phyloP scores from a whole-genome alignment of 2,888 invertebrate genomes.

The Pseudococcus viburni region DNA sequence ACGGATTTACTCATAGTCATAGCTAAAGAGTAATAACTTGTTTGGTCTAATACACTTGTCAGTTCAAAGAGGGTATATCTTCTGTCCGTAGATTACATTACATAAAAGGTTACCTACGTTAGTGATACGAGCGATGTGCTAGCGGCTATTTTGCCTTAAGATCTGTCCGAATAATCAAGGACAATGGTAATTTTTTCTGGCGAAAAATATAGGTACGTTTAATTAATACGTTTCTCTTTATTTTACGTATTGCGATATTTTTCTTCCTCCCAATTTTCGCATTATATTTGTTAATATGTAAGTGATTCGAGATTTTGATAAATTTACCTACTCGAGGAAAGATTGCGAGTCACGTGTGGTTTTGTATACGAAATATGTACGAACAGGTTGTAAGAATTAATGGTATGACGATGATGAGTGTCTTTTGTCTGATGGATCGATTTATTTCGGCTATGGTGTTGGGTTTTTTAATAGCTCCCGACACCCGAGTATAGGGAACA shows the following conservation, averaged over 20 bases:
- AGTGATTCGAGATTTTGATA: not conserved
- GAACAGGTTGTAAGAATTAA: not conserved
- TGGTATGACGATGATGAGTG: constrained; percentile 7
- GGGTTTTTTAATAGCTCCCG: not conserved
- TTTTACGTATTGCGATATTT: not conserved
- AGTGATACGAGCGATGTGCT: not conserved
- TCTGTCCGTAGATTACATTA: not conserved
- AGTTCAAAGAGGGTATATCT: not conserved
- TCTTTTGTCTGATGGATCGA: not conserved
- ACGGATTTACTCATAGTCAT: not conserved
- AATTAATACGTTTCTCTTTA: not conserved
- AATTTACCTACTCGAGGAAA: not conserved
- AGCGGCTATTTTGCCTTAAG: constrained; percentile 16
- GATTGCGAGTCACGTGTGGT: not conserved
- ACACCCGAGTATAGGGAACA: not conserved
- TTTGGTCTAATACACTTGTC: not conserved
- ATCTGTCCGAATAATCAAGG: not conserved
- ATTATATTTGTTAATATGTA: not conserved
- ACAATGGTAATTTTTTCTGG: constrained; percentile 9
- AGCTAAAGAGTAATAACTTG: not conserved
- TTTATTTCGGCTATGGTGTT: not conserved
- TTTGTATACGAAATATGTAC: not conserved
- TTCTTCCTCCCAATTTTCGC: not conserved
- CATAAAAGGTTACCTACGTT: constrained; percentile 1
- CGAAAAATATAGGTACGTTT: not conserved